These are phyloP conservation scores for Anticlea derivata DNA, from an alignment of 2,888 invertebrate genomes.

Conservation along the genomic window DNA sequence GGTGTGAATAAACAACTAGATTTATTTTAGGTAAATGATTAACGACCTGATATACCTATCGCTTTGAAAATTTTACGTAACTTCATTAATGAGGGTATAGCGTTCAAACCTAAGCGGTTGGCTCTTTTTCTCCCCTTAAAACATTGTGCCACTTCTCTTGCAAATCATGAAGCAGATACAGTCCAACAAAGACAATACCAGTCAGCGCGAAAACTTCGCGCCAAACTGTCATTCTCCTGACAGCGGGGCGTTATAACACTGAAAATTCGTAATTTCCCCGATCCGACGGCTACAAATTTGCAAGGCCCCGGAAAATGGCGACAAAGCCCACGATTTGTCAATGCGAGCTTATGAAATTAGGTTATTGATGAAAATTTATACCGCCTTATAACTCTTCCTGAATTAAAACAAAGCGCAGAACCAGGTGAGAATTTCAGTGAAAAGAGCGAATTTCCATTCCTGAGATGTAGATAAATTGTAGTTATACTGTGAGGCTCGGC, in stretches of 20 bases:
- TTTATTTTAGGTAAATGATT: too few species aligned
- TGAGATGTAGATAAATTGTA: too few species aligned
- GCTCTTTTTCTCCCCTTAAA: too few species aligned
- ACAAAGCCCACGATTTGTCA: constrained; percentile 35
- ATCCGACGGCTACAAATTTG: constrained; percentile 18
- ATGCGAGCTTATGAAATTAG: constrained; percentile 38
- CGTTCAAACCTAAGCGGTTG: too few species aligned
- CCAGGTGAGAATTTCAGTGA: too few species aligned
- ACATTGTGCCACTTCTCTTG: not conserved
- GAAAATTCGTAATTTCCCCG: constrained; percentile 29
- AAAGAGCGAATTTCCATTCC: too few species aligned
- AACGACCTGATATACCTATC: too few species aligned
- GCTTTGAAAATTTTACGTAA: too few species aligned
- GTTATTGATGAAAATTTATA: constrained; percentile 26
- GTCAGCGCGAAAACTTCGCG: constrained; percentile 11
- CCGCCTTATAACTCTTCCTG: constrained; percentile 9
- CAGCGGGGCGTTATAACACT: constrained; percentile 30
- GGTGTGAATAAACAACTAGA: too few species aligned
- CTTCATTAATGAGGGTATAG: too few species aligned
- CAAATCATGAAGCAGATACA: not conserved
- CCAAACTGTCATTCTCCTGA: constrained; percentile 19
- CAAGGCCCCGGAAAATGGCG: constrained; percentile 15
- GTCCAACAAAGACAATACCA: constrained; percentile 1
- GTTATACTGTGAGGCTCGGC: too few species aligned
- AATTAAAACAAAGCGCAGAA: not conserved